Evolutionary conservation across 1,140 invertebrate genomes (phyloP).

Genomic region (Pogonomyrmex barbatus): DNA sequence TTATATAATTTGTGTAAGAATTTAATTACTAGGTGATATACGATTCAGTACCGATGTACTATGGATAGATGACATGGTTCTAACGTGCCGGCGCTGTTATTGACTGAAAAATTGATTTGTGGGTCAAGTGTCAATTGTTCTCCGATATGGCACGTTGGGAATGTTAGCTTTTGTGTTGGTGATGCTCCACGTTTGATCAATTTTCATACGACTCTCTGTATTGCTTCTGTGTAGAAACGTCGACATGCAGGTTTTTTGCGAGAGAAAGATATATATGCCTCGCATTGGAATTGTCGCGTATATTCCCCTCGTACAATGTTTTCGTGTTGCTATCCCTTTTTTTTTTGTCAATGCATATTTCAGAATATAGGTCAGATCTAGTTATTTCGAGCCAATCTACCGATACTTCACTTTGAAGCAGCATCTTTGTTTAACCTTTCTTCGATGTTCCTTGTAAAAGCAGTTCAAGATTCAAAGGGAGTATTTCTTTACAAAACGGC

Average conservation of each 20-base stretch:
- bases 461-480: constrained; percentile 34
- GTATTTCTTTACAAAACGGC: constrained; percentile 22
- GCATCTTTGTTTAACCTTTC: constrained; percentile 44
- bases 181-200: constrained; percentile 51
- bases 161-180: constrained; percentile 33
- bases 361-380: constrained; percentile 67
- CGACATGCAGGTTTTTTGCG: constrained; percentile 34
- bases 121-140: constrained; percentile 60
- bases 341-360: constrained; percentile 57
- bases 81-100: constrained; percentile 19
- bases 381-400: constrained; percentile 62
- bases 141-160: constrained; percentile 27
- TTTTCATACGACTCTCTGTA: constrained; percentile 41
- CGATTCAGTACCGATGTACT: constrained; percentile 20
- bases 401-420: constrained; percentile 61
- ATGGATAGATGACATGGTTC: constrained; percentile 16
- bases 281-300: constrained; percentile 25
- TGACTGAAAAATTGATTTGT: constrained; percentile 56
- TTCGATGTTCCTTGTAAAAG: constrained; percentile 38
- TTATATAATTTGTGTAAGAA: not conserved
- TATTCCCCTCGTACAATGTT: not conserved
- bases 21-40: constrained; percentile 11
- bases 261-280: constrained; percentile 7
- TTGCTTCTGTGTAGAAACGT: constrained; percentile 15
- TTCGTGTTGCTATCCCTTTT: constrained; percentile 7